Evolutionary conservation across 2,113 vertebrate species (phyloP).

Genomic region (Naja naja): DNA sequence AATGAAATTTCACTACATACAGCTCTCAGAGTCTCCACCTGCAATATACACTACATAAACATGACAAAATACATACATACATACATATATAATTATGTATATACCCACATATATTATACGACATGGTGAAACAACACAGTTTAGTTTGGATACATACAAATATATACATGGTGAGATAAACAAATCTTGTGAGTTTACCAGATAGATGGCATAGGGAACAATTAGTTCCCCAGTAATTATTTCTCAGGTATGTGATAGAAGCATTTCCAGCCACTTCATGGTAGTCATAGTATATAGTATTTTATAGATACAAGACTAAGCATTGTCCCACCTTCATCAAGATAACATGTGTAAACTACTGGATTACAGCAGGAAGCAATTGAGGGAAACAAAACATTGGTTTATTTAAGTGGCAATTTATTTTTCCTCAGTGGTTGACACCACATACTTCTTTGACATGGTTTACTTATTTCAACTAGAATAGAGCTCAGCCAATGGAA

Average conservation of each 20-base stretch:
- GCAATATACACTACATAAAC: no score
- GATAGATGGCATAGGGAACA: no score
- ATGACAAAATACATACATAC: no score
- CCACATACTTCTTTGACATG: background rate
- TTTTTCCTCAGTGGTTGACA: background rate
- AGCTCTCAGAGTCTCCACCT: no score
- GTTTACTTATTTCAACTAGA: background rate
- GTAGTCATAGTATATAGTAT: background rate
- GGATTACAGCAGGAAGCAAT: background rate
- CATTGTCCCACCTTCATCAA: background rate
- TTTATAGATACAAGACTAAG: background rate
- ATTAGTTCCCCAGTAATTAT: background rate
- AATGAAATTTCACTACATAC: no score
- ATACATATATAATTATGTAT: no score
- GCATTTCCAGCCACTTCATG: background rate
- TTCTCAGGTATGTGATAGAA: background rate
- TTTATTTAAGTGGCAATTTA: background rate
- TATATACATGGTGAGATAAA: no score
- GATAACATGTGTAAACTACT: background rate
- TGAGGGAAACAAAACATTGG: background rate
- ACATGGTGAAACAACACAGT: no score
- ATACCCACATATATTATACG: no score
- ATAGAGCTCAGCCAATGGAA: background rate
- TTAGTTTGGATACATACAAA: no score
- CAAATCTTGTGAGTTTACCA: no score